phyloP scores from a whole-genome alignment of 2,113 vertebrate species.

The Petroica traversi region DNA sequence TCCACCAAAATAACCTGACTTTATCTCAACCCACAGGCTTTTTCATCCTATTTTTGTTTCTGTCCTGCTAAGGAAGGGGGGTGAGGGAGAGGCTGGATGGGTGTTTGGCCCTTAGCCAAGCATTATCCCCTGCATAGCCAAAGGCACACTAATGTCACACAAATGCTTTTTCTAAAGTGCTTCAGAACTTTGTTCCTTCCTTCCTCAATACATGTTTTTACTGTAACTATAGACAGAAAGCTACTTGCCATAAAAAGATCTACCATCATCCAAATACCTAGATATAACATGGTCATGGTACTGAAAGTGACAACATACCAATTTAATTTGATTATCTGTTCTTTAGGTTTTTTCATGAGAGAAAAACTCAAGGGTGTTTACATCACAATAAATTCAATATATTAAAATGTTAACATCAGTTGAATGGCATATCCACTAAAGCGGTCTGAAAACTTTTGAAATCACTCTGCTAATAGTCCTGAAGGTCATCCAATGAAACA shows the following conservation, averaged over 20 bases:
- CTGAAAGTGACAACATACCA: neutral
- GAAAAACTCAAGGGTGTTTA: neutral
- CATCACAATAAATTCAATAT: neutral
- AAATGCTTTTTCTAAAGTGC: neutral
- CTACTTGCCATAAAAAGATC: neutral
- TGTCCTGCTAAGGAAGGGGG: neutral
- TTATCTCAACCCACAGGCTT: neutral
- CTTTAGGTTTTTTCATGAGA: neutral
- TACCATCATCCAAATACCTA: neutral
- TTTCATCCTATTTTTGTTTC: neutral
- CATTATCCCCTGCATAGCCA: neutral
- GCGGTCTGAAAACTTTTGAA: slow-evolving; percentile 5
- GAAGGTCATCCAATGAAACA: neutral
- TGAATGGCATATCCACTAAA: slow-evolving; percentile 33
- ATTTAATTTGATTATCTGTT: neutral
- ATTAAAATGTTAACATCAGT: neutral
- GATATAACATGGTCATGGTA: neutral
- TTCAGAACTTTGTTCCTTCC: neutral
- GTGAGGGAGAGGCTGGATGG: neutral
- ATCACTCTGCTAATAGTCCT: neutral
- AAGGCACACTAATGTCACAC: neutral
- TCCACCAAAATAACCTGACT: neutral
- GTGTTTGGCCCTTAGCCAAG: neutral
- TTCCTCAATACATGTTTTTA: neutral
- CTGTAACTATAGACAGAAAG: neutral